phyloP scores from a whole-genome alignment of 2,113 vertebrate genomes.

The Laticauda laticaudata region DNA sequence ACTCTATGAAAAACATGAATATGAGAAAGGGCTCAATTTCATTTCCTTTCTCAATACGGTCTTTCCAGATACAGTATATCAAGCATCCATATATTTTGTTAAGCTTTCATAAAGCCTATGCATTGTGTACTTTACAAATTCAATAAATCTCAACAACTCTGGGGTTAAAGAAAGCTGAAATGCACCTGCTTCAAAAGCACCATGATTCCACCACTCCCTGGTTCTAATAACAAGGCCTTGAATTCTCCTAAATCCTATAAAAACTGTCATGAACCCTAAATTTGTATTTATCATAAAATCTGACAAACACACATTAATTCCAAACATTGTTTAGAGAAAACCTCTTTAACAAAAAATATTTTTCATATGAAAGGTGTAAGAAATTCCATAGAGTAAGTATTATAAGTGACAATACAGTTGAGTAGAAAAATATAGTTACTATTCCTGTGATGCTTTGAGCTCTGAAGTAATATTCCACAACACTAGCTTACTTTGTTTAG shows the following conservation, averaged over 20 bases:
- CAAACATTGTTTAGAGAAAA: conserved; percentile 5
- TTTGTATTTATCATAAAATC: background rate
- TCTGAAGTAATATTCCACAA: background rate
- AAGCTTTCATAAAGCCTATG: background rate
- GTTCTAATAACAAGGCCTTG: background rate
- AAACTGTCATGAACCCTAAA: background rate
- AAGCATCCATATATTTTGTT: background rate
- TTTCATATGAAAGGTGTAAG: background rate
- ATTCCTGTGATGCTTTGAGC: background rate
- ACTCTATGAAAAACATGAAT: background rate
- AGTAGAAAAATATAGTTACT: background rate
- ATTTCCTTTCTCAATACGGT: background rate
- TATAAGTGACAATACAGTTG: background rate
- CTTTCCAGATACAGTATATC: background rate
- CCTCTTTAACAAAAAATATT: conserved; percentile 7
- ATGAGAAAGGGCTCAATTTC: background rate
- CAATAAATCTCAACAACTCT: background rate
- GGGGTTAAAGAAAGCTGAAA: background rate
- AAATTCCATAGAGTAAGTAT: background rate
- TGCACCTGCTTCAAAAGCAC: background rate
- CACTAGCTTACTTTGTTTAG: background rate
- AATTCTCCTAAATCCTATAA: accelerated
- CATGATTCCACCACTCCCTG: accelerated
- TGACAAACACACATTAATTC: background rate
- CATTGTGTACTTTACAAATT: background rate